A percentile compares a stretch with the other conserved stretches of the same genome.
Evolutionary conservation across 2,888 invertebrate species (phyloP).

Genomic region (Ctena decussata): DNA sequence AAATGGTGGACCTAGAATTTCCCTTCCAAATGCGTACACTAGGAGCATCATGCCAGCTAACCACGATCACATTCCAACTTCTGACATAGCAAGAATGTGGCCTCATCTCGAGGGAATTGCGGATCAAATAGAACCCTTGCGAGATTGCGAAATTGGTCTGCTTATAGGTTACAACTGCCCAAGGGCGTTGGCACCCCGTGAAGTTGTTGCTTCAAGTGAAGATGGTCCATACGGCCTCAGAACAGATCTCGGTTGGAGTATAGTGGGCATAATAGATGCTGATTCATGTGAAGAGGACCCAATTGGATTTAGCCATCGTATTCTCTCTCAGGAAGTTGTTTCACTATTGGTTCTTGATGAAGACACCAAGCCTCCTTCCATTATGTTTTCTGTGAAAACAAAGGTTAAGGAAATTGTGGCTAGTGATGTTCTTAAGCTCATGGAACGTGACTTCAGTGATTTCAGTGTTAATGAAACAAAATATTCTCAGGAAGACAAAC

Average conservation of each 20-base stretch:
- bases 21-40: conserved; percentile 56
- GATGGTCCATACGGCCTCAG: conserved; percentile 55
- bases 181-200: conserved; percentile 60
- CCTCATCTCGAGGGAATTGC: conserved; percentile 38
- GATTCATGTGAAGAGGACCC: conserved; percentile 41
- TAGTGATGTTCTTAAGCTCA: not conserved
- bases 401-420: conserved; percentile 20
- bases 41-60: conserved; percentile 59
- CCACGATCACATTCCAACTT: conserved; percentile 48
- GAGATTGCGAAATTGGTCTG: conserved; percentile 48
- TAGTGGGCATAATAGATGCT: conserved; percentile 22
- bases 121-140: conserved; percentile 25
- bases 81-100: conserved; percentile 39
- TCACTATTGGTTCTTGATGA: not conserved
- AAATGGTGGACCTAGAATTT: conserved; percentile 40
- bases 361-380: not conserved
- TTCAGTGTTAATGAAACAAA: not conserved
- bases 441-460: conserved; percentile 31
- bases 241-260: conserved; percentile 15
- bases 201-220: conserved; percentile 36
- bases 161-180: conserved; percentile 67
- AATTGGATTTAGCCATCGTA: conserved; percentile 36
- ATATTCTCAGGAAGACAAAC: conserved; percentile 5
- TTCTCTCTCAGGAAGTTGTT: conserved; percentile 8
- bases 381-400: not conserved